phyloP scores from a whole-genome alignment of 1,140 invertebrate genomes.

The Coptotermes formosanus region DNA sequence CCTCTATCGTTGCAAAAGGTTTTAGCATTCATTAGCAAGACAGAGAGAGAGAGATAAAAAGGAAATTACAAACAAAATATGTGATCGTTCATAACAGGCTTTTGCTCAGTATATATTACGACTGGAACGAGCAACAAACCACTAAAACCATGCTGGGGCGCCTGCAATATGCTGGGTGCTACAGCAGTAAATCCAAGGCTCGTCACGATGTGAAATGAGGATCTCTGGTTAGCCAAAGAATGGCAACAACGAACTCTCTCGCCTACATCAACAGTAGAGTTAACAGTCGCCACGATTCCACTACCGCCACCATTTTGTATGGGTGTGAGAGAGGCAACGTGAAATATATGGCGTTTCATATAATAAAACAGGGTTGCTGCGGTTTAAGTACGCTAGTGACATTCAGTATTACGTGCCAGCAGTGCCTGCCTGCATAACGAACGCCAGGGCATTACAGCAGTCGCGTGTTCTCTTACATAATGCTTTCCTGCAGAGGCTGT shows the following conservation, averaged over 20 bases:
- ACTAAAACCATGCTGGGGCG: neutral
- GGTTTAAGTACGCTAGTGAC: conserved; percentile 34
- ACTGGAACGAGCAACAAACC: conserved; percentile 21
- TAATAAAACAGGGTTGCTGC: conserved; percentile 34
- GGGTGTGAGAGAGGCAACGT: neutral
- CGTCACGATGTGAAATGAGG: conserved; percentile 30
- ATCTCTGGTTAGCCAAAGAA: conserved; percentile 32
- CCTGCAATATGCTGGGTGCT: conserved; percentile 22
- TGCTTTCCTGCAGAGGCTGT: neutral
- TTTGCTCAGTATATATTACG: conserved; percentile 2
- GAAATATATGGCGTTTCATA: conserved; percentile 33
- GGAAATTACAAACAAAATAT: neutral
- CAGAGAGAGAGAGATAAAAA: neutral
- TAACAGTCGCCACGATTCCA: neutral
- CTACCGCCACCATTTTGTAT: neutral
- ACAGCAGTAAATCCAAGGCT: conserved; percentile 26
- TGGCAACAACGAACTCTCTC: conserved; percentile 22
- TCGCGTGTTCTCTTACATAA: neutral
- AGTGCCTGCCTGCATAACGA: conserved; percentile 20
- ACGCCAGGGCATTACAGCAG: neutral
- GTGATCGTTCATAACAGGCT: conserved; percentile 20
- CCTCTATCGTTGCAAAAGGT: neutral
- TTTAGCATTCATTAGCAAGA: neutral
- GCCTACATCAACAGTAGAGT: neutral
- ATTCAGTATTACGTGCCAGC: conserved; percentile 11